Conservation (phyloP, 2,888 invertebrate species). For the Oligia strigilis region DNA sequence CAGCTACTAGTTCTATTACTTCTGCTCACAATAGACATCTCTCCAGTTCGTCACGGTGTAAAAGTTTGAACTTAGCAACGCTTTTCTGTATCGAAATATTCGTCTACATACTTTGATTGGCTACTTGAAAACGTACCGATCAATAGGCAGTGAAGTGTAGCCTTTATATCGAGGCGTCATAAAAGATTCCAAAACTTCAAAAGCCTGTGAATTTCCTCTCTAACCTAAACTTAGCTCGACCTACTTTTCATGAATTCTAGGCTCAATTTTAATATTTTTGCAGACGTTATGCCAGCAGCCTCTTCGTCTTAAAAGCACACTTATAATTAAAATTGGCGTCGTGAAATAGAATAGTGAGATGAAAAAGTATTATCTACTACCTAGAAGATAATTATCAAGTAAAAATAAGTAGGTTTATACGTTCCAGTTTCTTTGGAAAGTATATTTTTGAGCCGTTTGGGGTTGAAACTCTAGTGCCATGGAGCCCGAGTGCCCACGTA, state of each 20-base stretch:
- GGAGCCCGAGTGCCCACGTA: too few relatives aligned
- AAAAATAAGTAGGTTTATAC: background rate
- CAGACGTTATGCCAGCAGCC: slow-evolving; percentile 19
- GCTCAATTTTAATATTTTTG: slow-evolving; percentile 53
- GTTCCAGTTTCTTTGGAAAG: too few relatives aligned
- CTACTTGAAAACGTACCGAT: slow-evolving; percentile 12
- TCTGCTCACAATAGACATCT: background rate
- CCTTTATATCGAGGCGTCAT: slow-evolving; percentile 29
- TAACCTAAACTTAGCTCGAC: slow-evolving; percentile 52
- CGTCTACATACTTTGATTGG: background rate
- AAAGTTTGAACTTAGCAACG: background rate
- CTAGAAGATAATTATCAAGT: background rate
- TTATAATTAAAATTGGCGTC: slow-evolving; percentile 50
- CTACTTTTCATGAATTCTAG: slow-evolving; percentile 59
- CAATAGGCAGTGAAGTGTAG: slow-evolving; percentile 15
- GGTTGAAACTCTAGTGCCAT: too few relatives aligned
- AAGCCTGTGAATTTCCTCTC: slow-evolving; percentile 44
- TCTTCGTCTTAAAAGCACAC: slow-evolving; percentile 40
- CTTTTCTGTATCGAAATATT: too few relatives aligned
- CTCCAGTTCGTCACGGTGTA: too few relatives aligned
- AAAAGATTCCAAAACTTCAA: slow-evolving; percentile 54
- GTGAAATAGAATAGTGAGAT: slow-evolving; percentile 26
- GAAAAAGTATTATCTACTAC: background rate
- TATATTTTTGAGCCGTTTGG: too few relatives aligned
- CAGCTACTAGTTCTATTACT: background rate